These are phyloP conservation scores for Muntiacus reevesi DNA, from an alignment of 2,113 vertebrate genomes.

Conservation along the genomic window DNA sequence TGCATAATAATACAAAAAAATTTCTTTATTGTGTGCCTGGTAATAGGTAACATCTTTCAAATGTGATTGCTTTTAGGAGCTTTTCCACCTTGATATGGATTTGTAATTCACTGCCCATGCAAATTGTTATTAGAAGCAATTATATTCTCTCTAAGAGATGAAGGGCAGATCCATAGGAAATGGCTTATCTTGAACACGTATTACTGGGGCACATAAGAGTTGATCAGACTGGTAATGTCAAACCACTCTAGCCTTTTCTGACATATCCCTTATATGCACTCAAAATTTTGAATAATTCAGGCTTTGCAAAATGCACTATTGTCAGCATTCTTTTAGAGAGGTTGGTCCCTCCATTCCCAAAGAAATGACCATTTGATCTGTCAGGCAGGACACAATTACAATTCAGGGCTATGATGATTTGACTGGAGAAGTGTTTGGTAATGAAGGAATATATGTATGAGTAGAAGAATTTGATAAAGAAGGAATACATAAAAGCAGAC, in stretches of 20 bases:
- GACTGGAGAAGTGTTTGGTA: neutral
- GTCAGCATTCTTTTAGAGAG: neutral
- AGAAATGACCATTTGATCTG: neutral
- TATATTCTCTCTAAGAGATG: conserved; percentile 45
- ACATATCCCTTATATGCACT: neutral
- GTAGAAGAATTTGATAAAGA: neutral
- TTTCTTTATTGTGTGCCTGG: conserved; percentile 36
- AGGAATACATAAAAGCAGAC: too few species aligned
- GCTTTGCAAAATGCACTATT: neutral
- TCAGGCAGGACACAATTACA: neutral
- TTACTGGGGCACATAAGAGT: neutral
- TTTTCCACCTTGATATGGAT: conserved; percentile 43
- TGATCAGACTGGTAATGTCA: conserved; percentile 34
- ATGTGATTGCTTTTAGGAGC: conserved; percentile 53
- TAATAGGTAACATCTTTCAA: conserved; percentile 61
- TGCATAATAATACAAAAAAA: conserved; percentile 56
- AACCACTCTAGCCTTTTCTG: neutral
- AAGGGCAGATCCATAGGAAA: conserved; percentile 32
- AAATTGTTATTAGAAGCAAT: conserved; percentile 65
- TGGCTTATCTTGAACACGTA: conserved; percentile 11
- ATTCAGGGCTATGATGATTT: neutral
- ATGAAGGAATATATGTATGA: neutral
- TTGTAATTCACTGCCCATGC: conserved; percentile 47
- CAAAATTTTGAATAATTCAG: neutral
- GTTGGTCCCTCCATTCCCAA: neutral